Evolutionary conservation across 1,140 invertebrate species (phyloP).

Genomic region (Pseudobourletiella spinata): DNA sequence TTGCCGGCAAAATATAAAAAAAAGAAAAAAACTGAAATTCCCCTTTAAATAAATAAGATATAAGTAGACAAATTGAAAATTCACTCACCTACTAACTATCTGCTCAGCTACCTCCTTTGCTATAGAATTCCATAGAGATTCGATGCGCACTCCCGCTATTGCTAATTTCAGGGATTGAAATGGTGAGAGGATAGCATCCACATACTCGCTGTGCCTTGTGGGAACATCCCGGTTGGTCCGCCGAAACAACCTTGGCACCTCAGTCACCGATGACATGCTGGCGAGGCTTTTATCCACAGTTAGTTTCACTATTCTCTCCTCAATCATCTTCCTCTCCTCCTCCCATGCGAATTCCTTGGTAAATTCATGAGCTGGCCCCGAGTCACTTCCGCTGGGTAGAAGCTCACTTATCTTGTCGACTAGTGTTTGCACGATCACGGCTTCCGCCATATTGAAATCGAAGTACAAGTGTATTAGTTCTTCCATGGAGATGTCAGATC

Average conservation of each 20-base stretch:
- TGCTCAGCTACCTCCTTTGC: constrained; percentile 20
- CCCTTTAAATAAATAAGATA: not conserved
- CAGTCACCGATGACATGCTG: constrained; percentile 56
- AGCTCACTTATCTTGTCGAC: constrained; percentile 23
- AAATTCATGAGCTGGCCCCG: constrained; percentile 20
- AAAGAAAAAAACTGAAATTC: not conserved
- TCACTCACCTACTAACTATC: constrained; percentile 11
- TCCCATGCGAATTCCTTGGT: constrained; percentile 20
- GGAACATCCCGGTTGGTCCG: constrained; percentile 83
- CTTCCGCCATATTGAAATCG: constrained; percentile 32
- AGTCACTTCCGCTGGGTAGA: not conserved
- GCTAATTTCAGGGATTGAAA: constrained; percentile 49
- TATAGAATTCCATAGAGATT: constrained; percentile 23
- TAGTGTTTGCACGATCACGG: constrained; percentile 32
- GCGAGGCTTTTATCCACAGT: constrained; percentile 2
- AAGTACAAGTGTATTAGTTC: constrained; percentile 22
- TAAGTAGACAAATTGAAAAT: not conserved
- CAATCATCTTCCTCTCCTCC: constrained; percentile 18
- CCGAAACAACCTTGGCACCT: constrained; percentile 84
- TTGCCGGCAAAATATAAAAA: constrained; percentile 19
- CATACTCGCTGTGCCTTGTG: constrained; percentile 65
- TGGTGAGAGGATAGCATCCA: constrained; percentile 56
- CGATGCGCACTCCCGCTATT: constrained; percentile 46
- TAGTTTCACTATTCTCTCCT: not conserved
- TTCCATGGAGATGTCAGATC: too few relatives aligned